Conservation (phyloP, 2,888 invertebrate genomes). For the Amaurobius ferox region DNA sequence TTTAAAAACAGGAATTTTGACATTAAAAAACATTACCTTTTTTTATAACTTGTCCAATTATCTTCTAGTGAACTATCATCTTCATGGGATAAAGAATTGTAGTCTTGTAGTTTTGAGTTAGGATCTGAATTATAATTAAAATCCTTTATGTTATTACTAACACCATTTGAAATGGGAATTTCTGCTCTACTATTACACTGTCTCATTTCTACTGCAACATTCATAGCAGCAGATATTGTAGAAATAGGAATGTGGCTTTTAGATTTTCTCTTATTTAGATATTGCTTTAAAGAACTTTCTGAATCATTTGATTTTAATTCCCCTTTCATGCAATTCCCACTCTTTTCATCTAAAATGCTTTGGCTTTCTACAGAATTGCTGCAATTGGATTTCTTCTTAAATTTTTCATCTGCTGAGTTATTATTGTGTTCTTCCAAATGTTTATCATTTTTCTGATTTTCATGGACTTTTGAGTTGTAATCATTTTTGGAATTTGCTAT, state of each 20-base stretch:
- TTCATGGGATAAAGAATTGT: neutral
- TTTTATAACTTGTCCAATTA: slow-evolving; percentile 11
- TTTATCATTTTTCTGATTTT: slow-evolving; percentile 1
- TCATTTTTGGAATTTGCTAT: neutral
- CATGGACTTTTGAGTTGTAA: slow-evolving; percentile 4
- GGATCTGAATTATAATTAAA: slow-evolving; percentile 46
- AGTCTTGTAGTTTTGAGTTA: slow-evolving; percentile 7
- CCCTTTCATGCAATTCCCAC: neutral
- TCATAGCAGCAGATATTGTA: slow-evolving; percentile 80
- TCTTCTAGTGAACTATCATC: slow-evolving; percentile 17
- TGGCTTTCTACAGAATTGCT: slow-evolving; percentile 23
- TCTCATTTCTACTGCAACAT: slow-evolving; percentile 85
- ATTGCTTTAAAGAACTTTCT: slow-evolving; percentile 9
- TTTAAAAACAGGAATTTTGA: too few relatives aligned
- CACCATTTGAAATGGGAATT: slow-evolving; percentile 87
- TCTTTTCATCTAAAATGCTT: neutral
- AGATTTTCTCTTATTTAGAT: slow-evolving; percentile 40
- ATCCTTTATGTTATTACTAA: slow-evolving; percentile 96
- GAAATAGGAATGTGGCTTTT: slow-evolving; percentile 73
- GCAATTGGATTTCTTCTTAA: slow-evolving; percentile 33
- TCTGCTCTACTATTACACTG: slow-evolving; percentile 45
- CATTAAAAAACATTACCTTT: slow-evolving; percentile 43
- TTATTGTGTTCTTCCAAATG: neutral
- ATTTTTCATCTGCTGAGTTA: neutral
- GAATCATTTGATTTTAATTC: slow-evolving; percentile 21